Conservation (phyloP, 2,113 vertebrate genomes). For the Clarias gariepinus region DNA sequence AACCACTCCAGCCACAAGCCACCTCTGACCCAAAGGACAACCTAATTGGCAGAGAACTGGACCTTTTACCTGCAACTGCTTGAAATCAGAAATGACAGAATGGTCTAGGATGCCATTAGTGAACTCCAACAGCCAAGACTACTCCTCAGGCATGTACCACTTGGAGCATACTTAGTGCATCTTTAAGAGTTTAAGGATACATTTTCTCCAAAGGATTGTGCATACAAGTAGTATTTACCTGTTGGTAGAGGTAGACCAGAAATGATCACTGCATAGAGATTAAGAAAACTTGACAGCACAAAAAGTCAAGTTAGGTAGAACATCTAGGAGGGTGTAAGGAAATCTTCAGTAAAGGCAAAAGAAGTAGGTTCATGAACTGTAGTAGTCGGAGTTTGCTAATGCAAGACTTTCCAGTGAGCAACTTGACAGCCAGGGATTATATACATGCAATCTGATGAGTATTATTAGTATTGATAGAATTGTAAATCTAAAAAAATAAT, state of each 20-base stretch:
- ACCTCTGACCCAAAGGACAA: neutral
- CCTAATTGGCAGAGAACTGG: neutral
- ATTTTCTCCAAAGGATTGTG: no score
- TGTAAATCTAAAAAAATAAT: neutral
- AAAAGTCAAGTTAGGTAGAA: neutral
- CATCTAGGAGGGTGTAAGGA: neutral
- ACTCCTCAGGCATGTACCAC: neutral
- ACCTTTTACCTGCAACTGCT: neutral
- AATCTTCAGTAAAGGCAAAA: neutral
- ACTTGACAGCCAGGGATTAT: neutral
- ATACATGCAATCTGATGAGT: neutral
- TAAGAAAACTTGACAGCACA: neutral
- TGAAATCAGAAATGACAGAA: neutral
- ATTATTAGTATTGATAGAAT: neutral
- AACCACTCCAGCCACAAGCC: neutral
- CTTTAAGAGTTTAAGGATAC: neutral
- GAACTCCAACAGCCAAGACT: neutral
- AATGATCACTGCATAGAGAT: neutral
- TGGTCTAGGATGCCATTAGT: neutral
- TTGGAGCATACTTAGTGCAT: neutral
- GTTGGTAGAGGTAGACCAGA: neutral
- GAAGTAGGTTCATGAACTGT: neutral
- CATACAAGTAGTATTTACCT: neutral
- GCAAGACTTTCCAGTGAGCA: neutral
- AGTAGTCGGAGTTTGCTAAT: neutral